Evolutionary conservation across 1,140 invertebrate genomes (phyloP).

Genomic region (Dendrolimus kikuchii): DNA sequence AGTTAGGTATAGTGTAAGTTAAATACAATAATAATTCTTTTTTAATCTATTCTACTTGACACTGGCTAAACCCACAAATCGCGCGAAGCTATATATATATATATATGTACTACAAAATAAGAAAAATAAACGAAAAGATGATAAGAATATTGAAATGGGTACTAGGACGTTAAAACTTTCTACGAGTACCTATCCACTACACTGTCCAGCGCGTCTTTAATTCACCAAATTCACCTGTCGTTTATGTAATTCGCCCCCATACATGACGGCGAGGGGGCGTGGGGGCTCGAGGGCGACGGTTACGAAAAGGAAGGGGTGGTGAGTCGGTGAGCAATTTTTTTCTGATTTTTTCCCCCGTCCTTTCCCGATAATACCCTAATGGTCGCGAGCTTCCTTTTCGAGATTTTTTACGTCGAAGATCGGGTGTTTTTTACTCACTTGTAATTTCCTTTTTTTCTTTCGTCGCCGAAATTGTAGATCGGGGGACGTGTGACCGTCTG

Average conservation of each 20-base stretch:
- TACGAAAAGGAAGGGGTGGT: conserved; percentile 68
- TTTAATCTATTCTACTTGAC: too few relatives aligned
- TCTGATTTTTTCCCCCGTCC: conserved; percentile 65
- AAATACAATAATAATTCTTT: too few relatives aligned
- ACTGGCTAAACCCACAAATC: too few relatives aligned
- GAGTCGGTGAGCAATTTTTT: conserved; percentile 54
- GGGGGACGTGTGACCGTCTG: conserved; percentile 21
- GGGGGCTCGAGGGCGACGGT: conserved; percentile 48
- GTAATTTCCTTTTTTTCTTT: conserved; percentile 58
- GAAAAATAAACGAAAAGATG: too few relatives aligned
- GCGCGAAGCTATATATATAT: too few relatives aligned
- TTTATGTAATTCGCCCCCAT: conserved; percentile 61
- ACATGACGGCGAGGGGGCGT: conserved; percentile 20
- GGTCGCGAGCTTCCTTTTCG: conserved; percentile 69
- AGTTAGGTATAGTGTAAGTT: too few relatives aligned
- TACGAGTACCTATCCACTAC: neutral
- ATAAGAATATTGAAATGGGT: too few relatives aligned
- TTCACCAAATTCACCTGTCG: conserved; percentile 68
- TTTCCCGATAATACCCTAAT: conserved; percentile 70
- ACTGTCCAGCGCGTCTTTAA: conserved; percentile 54
- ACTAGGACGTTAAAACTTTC: too few relatives aligned
- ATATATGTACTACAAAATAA: too few relatives aligned
- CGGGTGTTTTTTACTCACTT: conserved; percentile 66
- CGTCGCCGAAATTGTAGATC: conserved; percentile 59
- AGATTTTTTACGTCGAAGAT: conserved; percentile 62